A percentile compares a stretch with the other conserved stretches of the same genome.
These are phyloP conservation scores for Brassicogethes aeneus DNA, from an alignment of 2,888 invertebrate genomes.

Conservation along the genomic window DNA sequence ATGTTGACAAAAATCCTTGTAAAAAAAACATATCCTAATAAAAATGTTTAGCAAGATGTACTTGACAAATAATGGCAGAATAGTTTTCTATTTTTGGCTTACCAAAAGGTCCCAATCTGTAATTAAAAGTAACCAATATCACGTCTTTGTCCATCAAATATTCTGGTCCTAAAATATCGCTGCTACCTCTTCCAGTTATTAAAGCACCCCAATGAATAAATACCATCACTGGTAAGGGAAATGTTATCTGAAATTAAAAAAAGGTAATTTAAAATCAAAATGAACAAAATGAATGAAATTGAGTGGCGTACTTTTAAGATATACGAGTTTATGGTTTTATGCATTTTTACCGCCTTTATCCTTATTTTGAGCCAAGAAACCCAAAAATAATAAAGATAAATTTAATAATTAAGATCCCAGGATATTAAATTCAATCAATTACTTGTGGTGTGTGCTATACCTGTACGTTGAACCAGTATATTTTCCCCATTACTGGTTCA, in stretches of 20 bases:
- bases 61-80: not conserved
- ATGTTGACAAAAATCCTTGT: constrained; percentile 35
- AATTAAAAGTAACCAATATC: constrained; percentile 42
- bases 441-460: no score
- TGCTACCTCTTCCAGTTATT: constrained; percentile 41
- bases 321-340: not conserved
- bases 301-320: no score
- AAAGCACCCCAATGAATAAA: constrained; percentile 48
- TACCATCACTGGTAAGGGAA: constrained; percentile 41
- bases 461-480: no score
- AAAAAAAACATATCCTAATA: not conserved
- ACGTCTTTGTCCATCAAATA: constrained; percentile 46
- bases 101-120: constrained; percentile 37
- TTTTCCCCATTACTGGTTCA: no score
- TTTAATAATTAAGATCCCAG: no score
- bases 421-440: no score
- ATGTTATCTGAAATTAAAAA: constrained; percentile 6
- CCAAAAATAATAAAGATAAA: no score
- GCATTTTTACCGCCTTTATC: no score
- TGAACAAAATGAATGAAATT: no score
- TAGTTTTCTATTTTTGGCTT: constrained; percentile 7
- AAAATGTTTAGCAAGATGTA: not conserved
- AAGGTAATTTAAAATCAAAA: not conserved
- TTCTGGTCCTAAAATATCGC: constrained; percentile 41
- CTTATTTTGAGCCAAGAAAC: no score